Evolutionary conservation across 2,113 vertebrate genomes (phyloP).

Genomic region (Calidris pygmaea): DNA sequence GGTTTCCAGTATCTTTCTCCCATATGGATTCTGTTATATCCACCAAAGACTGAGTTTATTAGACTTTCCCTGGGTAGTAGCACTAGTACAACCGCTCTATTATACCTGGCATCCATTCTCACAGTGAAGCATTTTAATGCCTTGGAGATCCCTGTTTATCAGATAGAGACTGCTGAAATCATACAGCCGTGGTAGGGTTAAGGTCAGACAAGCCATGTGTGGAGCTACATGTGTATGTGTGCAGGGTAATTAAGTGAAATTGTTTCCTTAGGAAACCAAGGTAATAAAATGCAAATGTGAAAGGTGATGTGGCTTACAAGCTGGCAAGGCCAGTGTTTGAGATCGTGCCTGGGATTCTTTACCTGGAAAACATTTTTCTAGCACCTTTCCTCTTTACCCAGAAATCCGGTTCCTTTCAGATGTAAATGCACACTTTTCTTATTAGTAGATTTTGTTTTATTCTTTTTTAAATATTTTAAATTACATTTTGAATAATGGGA

Average conservation of each 20-base stretch:
- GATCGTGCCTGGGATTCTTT: neutral
- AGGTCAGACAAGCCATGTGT: neutral
- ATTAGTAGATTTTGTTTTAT: neutral
- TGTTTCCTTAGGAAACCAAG: constrained; percentile 36
- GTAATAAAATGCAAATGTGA: constrained; percentile 40
- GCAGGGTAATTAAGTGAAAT: neutral
- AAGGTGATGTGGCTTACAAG: neutral
- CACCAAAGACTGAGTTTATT: neutral
- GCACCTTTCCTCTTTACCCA: neutral
- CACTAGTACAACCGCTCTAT: neutral
- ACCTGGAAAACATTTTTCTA: constrained; percentile 14
- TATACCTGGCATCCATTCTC: neutral
- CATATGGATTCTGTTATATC: neutral
- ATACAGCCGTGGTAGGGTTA: neutral
- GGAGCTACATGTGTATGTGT: neutral
- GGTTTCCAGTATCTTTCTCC: neutral
- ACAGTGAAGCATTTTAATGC: neutral
- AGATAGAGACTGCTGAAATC: neutral
- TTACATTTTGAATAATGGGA: neutral
- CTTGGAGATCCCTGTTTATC: neutral
- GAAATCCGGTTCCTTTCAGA: neutral
- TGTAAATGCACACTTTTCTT: neutral
- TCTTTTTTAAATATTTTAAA: neutral
- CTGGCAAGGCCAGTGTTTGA: constrained; percentile 4
- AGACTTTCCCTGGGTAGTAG: neutral